These are phyloP conservation scores for Notodromas monacha DNA, from an alignment of 2,888 invertebrate genomes.

Conservation along the genomic window DNA sequence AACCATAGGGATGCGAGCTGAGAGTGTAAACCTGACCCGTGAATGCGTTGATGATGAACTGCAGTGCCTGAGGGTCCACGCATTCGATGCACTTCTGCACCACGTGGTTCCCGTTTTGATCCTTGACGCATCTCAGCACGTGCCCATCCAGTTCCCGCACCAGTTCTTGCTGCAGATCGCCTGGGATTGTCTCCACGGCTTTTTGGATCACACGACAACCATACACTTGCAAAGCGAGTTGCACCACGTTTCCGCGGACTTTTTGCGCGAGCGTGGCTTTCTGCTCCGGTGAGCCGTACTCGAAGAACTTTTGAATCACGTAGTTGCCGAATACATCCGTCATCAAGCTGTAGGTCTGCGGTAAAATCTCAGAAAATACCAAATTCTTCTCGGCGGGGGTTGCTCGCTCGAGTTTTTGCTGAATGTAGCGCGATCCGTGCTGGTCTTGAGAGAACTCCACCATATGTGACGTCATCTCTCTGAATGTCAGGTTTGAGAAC, in stretches of 20 bases:
- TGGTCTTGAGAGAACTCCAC: conserved; percentile 98
- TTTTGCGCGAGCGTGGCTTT: conserved; percentile 77
- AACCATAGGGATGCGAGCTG: conserved; percentile 96
- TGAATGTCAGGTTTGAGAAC: conserved; percentile 32
- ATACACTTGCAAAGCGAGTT: conserved; percentile 94
- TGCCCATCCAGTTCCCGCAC: conserved; percentile 90
- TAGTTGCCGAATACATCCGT: conserved; percentile 98
- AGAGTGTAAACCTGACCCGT: conserved; percentile 49
- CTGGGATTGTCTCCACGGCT: conserved; percentile 77
- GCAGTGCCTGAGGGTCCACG: conserved; percentile 79
- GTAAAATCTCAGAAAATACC: conserved; percentile 88
- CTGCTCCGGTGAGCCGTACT: conserved; percentile 88
- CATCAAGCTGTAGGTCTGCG: conserved; percentile 82
- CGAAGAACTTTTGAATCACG: conserved; percentile 96
- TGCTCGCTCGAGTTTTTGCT: conserved; percentile 91
- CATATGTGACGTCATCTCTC: conserved; percentile 84
- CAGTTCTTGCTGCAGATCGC: conserved; percentile 87
- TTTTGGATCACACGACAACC: conserved; percentile 98
- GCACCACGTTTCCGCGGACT: conserved; percentile 59
- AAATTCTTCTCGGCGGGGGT: conserved; percentile 80
- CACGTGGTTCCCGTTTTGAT: conserved; percentile 98
- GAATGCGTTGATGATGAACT: conserved; percentile 66
- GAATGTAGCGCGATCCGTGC: conserved; percentile 95
- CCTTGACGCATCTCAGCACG: conserved; percentile 93
- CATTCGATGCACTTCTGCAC: conserved; percentile 99